These are phyloP conservation scores for Tipula helvola DNA, from an alignment of 2,888 invertebrate genomes.

Conservation along the genomic window DNA sequence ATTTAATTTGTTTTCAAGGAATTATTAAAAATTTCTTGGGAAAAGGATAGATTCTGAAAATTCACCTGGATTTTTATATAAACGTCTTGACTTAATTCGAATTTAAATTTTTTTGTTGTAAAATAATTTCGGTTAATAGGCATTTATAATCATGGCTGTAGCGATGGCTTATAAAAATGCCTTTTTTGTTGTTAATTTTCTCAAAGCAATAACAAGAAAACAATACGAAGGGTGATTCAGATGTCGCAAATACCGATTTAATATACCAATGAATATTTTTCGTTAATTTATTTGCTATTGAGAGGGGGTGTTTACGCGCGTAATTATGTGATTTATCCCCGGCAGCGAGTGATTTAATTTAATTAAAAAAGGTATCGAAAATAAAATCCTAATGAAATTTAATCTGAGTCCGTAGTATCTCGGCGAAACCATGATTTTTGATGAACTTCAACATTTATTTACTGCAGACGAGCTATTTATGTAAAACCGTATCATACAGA, in stretches of 20 bases:
- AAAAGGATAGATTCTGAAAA: neutral
- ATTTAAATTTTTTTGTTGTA: neutral
- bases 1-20: neutral
- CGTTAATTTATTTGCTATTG: neutral
- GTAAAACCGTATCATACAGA: no score
- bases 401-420: neutral
- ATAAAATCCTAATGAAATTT: neutral
- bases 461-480: no score
- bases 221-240: neutral
- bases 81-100: no score
- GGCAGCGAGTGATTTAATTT: neutral
- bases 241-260: neutral
- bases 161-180: neutral
- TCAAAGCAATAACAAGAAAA: no score
- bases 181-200: no score
- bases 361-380: neutral
- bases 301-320: neutral
- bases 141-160: neutral
- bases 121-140: neutral
- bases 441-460: neutral
- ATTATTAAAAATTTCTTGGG: neutral
- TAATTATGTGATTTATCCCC: neutral
- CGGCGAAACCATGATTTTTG: neutral
- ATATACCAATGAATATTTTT: neutral
- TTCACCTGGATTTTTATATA: no score